Conservation (phyloP, 2,888 invertebrate genomes). For the Pammene aurita region DNA sequence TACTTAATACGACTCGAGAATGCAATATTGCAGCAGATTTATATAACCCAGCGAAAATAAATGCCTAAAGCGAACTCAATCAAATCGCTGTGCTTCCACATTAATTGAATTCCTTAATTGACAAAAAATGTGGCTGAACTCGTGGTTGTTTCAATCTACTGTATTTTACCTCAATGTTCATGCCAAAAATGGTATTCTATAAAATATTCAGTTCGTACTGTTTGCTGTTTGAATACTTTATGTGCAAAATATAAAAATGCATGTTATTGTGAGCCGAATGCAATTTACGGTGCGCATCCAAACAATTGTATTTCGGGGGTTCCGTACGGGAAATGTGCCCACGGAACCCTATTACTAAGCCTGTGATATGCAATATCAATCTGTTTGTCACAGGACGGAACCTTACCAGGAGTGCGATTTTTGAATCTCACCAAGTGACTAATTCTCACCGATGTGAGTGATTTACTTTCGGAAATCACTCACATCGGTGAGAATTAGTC, state of each 20-base stretch:
- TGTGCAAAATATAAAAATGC: slow-evolving; percentile 4
- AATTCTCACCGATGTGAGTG: no score
- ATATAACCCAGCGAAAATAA: background rate
- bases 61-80: slow-evolving; percentile 11
- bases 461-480: no score
- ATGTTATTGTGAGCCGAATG: background rate
- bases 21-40: no score
- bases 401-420: no score
- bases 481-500: no score
- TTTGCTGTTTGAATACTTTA: background rate
- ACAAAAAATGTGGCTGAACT: slow-evolving; percentile 31
- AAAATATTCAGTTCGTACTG: background rate
- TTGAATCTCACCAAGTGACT: no score
- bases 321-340: no score
- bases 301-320: background rate
- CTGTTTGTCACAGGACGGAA: no score
- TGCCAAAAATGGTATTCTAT: background rate
- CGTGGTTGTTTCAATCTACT: slow-evolving; percentile 13
- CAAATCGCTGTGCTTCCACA: slow-evolving; percentile 21
- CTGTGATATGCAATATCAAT: no score
- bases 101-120: slow-evolving; percentile 35
- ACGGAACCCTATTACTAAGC: no score
- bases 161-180: slow-evolving; percentile 1
- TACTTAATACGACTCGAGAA: no score
- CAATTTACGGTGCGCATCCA: background rate